phyloP scores from a whole-genome alignment of 2,797 vertebrate genomes.

The Mareca penelope region DNA sequence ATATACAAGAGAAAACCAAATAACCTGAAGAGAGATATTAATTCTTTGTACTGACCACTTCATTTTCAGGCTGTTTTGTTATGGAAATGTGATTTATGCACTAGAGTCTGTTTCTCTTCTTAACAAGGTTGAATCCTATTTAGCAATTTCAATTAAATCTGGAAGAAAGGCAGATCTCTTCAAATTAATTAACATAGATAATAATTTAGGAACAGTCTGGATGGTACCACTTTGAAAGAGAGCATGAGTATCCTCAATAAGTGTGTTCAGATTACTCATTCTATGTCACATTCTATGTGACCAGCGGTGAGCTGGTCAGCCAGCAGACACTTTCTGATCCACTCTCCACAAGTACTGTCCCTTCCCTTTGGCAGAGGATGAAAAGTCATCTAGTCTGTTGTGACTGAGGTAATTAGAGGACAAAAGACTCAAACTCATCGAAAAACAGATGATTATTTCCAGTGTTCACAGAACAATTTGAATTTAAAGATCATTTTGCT shows the following conservation, averaged over 20 bases:
- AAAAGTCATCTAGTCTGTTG: neutral
- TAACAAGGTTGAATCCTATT: neutral
- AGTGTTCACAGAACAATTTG: neutral
- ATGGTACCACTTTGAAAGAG: neutral
- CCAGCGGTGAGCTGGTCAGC: neutral
- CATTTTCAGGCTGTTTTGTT: neutral
- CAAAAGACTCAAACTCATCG: neutral
- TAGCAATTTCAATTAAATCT: neutral
- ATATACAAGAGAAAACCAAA: neutral
- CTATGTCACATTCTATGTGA: neutral
- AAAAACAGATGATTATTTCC: neutral
- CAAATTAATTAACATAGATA: neutral
- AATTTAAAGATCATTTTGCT: neutral
- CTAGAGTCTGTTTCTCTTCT: neutral
- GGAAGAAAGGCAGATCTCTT: neutral
- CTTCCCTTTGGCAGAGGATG: neutral
- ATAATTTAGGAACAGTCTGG: neutral
- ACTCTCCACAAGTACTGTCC: too few relatives aligned
- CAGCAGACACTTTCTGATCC: neutral
- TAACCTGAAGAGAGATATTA: neutral
- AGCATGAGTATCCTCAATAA: neutral
- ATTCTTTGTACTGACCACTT: neutral
- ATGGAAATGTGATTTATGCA: neutral
- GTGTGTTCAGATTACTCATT: neutral
- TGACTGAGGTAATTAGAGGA: rapidly evolving